Percentiles rank a stretch among this genome's conserved stretches.
These are phyloP conservation scores for Rhinella marina DNA, from an alignment of 2,797 vertebrate genomes.

Conservation along the genomic window DNA sequence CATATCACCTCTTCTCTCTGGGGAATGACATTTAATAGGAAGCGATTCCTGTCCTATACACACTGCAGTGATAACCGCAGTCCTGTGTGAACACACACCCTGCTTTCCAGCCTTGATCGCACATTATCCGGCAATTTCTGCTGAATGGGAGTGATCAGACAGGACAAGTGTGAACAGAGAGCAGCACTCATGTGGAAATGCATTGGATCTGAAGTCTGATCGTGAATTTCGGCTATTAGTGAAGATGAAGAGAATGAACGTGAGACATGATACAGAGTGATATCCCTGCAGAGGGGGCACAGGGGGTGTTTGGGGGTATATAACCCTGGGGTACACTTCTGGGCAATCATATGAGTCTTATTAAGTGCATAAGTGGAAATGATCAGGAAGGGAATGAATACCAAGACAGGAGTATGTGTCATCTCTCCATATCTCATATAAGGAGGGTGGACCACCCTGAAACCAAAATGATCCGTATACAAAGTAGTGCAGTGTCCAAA, in stretches of 20 bases:
- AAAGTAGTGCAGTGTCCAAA: too few species aligned
- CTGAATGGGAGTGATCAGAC: neutral
- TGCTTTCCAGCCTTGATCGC: conserved; percentile 21
- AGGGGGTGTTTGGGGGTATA: neutral
- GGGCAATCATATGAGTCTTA: neutral
- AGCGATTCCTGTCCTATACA: conserved; percentile 3
- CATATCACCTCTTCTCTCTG: neutral
- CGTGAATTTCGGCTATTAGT: neutral
- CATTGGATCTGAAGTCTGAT: conserved; percentile 34
- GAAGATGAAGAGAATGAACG: neutral
- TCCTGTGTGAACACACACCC: neutral
- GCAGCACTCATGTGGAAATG: neutral
- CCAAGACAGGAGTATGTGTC: neutral
- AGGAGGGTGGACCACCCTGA: neutral
- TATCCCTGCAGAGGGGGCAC: neutral
- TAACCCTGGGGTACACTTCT: neutral
- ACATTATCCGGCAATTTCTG: conserved; percentile 31
- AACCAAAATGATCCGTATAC: too few species aligned
- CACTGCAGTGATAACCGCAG: neutral
- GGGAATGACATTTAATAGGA: neutral
- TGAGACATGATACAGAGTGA: neutral
- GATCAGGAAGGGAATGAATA: neutral
- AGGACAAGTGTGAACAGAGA: neutral
- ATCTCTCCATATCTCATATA: neutral
- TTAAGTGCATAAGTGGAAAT: neutral